Evolutionary conservation across 2,113 vertebrate species (phyloP), one percentile per base, ranked within the genome.

Genomic region (Leptocoma aspasia): DNA sequence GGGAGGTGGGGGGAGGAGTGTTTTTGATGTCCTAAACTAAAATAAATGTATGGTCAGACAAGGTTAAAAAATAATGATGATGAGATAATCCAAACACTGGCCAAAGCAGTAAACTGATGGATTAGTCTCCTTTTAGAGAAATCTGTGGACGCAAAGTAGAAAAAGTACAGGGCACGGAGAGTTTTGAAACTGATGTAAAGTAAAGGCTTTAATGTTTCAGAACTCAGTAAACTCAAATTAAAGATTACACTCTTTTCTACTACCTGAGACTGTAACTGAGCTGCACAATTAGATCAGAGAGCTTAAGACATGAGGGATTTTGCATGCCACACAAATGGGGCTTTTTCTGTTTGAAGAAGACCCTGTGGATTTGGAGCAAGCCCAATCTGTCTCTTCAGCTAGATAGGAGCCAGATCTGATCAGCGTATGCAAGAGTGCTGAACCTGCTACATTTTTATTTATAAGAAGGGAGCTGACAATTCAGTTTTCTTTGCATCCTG

Each of bases 1-100:
- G 6, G 10, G 10, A n/a, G 11, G 7, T n/a, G 6, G 5, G 4
- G 4, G 4, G 2, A 69, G 4, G 18, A n/a, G 7, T 31, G 13
- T 6, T 89, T 89, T 35, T 80, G 31, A 47, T 52, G 11, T 64
- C 47, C 31, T 95, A 71, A 70, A 54, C 27, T 86, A 73, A 92
- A 91, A n/a, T 53, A 50, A 77, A 52, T 20, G 1, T 56, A 57
- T 56, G 20, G 23, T 77, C 70, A 82, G 49, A 50, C 10, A 77
- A 69, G 30, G 22, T 14, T 27, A 71, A 31, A 81, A 59, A 54
- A 11, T 27, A 26, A 31, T 41, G 21, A 41, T 44, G 9, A n/a
- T 42, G 21, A 57, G 37, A 78, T 60, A 87, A 31, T 33, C 50
- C 27, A 82, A 92, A 52, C 68, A 52, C 66, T 31, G 23, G 23